phyloP scores from a whole-genome alignment of 92 coral and sea anemone species.

The Meandrina meandrites region DNA sequence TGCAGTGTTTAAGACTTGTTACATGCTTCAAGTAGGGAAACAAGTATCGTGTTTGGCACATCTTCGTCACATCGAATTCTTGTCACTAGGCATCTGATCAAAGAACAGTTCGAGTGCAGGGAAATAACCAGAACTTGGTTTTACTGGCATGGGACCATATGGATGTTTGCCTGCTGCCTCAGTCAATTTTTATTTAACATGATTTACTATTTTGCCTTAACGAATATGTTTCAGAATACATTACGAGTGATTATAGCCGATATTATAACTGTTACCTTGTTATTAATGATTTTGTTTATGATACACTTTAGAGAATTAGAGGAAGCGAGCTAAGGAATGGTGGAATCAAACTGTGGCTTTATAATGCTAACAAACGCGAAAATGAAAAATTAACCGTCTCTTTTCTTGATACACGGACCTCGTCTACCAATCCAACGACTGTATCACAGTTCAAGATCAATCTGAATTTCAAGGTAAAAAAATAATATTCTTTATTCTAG shows the following conservation, averaged over 20 bases:
- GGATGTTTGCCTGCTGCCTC: too few relatives aligned
- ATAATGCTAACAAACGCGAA: constrained; percentile 22
- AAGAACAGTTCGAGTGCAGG: too few relatives aligned
- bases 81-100: too few relatives aligned
- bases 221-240: too few relatives aligned
- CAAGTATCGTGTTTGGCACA: neutral
- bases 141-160: too few relatives aligned
- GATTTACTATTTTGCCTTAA: too few relatives aligned
- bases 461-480: constrained; percentile 20
- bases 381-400: constrained; percentile 21
- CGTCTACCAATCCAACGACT: neutral
- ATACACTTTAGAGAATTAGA: neutral
- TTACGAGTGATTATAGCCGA: too few relatives aligned
- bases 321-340: constrained; percentile 35
- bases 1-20: neutral
- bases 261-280: neutral
- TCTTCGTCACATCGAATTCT: neutral
- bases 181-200: too few relatives aligned
- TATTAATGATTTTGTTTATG: neutral
- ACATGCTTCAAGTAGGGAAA: neutral
- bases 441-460: constrained; percentile 18
- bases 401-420: neutral
- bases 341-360: constrained; percentile 71
- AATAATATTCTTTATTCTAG: neutral
- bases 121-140: too few relatives aligned